These are phyloP conservation scores for Lottia scabra DNA, from an alignment of 2,888 invertebrate species.

Conservation along the genomic window DNA sequence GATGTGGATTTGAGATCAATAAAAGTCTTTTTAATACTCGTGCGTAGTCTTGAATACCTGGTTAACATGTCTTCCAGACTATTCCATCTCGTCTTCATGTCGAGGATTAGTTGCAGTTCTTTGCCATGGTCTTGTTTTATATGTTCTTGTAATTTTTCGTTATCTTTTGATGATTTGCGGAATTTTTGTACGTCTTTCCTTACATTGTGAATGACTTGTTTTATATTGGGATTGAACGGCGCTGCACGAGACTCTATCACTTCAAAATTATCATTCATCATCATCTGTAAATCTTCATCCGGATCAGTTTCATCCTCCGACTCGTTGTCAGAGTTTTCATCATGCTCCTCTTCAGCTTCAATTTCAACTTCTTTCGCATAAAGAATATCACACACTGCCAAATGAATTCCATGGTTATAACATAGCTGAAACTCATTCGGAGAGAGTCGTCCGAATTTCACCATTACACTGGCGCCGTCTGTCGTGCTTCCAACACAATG, in stretches of 20 bases:
- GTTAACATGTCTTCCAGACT: neutral
- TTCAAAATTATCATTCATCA: neutral
- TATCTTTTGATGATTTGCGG: too few species aligned
- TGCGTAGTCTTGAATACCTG: too few species aligned
- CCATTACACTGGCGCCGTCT: too few species aligned
- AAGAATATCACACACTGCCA: constrained; percentile 1
- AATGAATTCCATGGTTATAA: neutral
- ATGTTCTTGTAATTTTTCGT: neutral
- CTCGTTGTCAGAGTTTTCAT: neutral
- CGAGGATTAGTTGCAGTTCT: neutral
- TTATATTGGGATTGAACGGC: neutral
- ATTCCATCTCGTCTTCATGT: neutral
- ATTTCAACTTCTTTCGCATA: neutral
- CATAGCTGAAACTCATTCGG: neutral
- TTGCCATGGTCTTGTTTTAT: neutral
- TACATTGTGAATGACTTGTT: neutral
- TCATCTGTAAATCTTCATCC: neutral
- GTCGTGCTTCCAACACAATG: neutral
- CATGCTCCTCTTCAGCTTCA: neutral
- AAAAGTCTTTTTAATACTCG: too few species aligned
- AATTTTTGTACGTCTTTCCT: neutral
- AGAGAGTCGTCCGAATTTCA: too few species aligned
- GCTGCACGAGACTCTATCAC: neutral
- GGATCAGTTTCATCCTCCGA: constrained; percentile 1
- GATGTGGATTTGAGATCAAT: too few species aligned